Percentiles rank a stretch among this genome's conserved stretches.
Conservation (phyloP, 2,888 invertebrate species). For the Melieria omissa region DNA sequence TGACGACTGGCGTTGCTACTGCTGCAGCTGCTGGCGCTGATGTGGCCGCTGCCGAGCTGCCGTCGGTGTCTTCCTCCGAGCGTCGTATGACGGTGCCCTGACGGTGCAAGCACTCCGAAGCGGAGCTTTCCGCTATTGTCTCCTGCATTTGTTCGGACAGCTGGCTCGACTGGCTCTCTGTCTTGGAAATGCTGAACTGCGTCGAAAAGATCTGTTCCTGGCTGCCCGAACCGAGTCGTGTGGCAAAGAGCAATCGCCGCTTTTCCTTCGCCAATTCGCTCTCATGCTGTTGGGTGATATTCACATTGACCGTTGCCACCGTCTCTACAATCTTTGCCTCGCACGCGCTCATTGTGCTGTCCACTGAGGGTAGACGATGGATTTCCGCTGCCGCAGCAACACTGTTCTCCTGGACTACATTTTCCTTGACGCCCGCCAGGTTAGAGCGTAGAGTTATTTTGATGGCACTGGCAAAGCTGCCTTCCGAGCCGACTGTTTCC, state of each 20-base stretch:
- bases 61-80: conserved; percentile 47
- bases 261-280: conserved; percentile 61
- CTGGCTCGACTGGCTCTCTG: conserved; percentile 74
- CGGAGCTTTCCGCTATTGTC: conserved; percentile 48
- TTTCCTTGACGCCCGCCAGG: conserved; percentile 53
- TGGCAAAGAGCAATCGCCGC: conserved; percentile 73
- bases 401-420: conserved; percentile 55
- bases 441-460: conserved; percentile 47
- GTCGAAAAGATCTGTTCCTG: conserved; percentile 77
- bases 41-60: not conserved
- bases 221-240: conserved; percentile 73
- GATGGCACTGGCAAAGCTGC: conserved; percentile 52
- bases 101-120: conserved; percentile 56
- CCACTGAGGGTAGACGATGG: conserved; percentile 57
- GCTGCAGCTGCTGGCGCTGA: conserved; percentile 16
- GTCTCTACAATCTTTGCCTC: conserved; percentile 56
- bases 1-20: not conserved
- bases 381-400: conserved; percentile 54
- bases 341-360: conserved; percentile 46
- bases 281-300: conserved; percentile 42
- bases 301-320: conserved; percentile 56
- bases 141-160: conserved; percentile 68
- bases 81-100: conserved; percentile 62
- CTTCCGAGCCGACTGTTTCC: conserved; percentile 68
- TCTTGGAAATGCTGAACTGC: conserved; percentile 74